Percentiles rank a stretch among this genome's conserved stretches.
These are phyloP conservation scores for Petrocephalus zakoni DNA, from an alignment of 2,113 vertebrate genomes.

Conservation along the genomic window DNA sequence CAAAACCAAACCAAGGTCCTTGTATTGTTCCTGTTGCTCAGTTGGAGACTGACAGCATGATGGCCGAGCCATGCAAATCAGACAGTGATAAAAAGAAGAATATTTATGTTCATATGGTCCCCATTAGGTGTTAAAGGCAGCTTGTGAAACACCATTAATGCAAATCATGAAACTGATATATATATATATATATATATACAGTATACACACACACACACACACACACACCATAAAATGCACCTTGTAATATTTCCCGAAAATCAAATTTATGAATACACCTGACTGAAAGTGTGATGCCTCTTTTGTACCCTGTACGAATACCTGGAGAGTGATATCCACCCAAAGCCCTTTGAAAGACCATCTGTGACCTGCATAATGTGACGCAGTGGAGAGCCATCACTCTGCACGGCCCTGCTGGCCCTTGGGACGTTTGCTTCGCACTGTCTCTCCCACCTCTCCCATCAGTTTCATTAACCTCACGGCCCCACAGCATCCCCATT, in stretches of 20 bases:
- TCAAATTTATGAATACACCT: not conserved
- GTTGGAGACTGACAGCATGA: not conserved
- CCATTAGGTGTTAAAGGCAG: not conserved
- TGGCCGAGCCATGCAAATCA: not conserved
- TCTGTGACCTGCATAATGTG: constrained; percentile 1
- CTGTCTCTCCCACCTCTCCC: not conserved
- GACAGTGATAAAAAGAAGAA: not conserved
- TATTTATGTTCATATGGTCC: not conserved
- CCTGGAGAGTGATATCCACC: not conserved
- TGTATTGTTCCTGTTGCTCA: constrained; percentile 1
- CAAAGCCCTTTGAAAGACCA: not conserved
- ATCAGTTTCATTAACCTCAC: constrained; percentile 20
- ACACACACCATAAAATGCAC: not conserved
- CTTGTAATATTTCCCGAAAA: not conserved
- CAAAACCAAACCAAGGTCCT: not conserved
- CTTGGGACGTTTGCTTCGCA: constrained; percentile 8
- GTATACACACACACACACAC: not conserved
- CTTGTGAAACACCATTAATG: not conserved
- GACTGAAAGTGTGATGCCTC: not conserved
- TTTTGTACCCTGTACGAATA: not conserved
- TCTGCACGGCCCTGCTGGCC: not conserved
- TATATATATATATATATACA: too few relatives aligned
- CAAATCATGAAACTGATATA: not conserved
- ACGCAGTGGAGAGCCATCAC: not conserved
- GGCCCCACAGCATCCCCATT: not conserved